These are phyloP conservation scores for Oncopodura yosiiana DNA, from an alignment of 1,140 invertebrate species.

Conservation along the genomic window DNA sequence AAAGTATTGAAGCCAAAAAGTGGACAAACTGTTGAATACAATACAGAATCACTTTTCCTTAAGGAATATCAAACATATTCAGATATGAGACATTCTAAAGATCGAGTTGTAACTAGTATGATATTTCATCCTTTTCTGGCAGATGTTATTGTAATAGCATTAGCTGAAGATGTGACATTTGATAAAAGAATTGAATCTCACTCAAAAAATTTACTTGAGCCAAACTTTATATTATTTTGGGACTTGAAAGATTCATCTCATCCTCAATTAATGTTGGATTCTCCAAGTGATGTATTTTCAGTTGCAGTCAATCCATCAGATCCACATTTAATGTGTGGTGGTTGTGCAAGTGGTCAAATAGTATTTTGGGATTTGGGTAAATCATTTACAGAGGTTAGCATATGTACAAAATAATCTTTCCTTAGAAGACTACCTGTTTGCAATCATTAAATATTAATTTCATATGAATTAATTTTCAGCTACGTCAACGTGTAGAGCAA, in stretches of 20 bases:
- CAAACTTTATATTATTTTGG: slow-evolving; percentile 44
- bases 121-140: slow-evolving; percentile 43
- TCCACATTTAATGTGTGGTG: slow-evolving; percentile 43
- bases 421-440: no score
- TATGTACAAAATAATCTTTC: no score
- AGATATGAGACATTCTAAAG: slow-evolving; percentile 43
- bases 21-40: slow-evolving; percentile 29
- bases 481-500: no score
- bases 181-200: slow-evolving; percentile 43
- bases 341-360: slow-evolving; percentile 46
- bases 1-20: slow-evolving; percentile 17
- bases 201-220: slow-evolving; percentile 42
- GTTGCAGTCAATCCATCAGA: slow-evolving; percentile 43
- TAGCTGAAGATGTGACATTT: slow-evolving; percentile 41
- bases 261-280: slow-evolving; percentile 44
- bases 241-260: slow-evolving; percentile 45
- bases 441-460: no score
- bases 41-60: slow-evolving; percentile 17
- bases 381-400: slow-evolving; percentile 11
- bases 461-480: no score
- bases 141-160: slow-evolving; percentile 42
- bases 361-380: slow-evolving; percentile 44
- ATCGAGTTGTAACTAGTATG: slow-evolving; percentile 42
- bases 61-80: slow-evolving; percentile 45
- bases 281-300: slow-evolving; percentile 43